A percentile compares a stretch with the other conserved stretches of the same genome.
These are phyloP conservation scores for Muscicapa comitata DNA, from an alignment of 2,797 vertebrate genomes.

Conservation along the genomic window DNA sequence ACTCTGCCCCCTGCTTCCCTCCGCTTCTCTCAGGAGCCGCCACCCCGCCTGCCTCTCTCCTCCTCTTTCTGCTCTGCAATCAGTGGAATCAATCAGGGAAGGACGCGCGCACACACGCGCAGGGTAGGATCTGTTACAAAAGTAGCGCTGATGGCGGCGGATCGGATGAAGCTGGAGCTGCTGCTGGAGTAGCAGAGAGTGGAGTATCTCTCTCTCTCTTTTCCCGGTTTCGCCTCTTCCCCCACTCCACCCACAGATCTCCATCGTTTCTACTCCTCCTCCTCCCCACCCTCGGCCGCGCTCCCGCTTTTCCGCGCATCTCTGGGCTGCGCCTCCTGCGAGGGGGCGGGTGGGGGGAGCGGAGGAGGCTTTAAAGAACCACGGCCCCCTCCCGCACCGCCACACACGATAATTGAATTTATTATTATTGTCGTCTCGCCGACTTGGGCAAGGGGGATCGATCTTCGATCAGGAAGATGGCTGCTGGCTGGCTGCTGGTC, in stretches of 20 bases:
- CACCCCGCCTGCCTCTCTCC: slow-evolving; percentile 11
- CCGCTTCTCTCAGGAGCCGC: background rate
- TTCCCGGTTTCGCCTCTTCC: background rate
- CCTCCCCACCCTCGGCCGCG: slow-evolving; percentile 35
- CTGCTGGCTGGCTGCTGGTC: slow-evolving; percentile 84
- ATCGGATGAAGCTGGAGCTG: slow-evolving; percentile 74
- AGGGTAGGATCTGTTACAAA: slow-evolving; percentile 77
- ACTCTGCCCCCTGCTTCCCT: background rate
- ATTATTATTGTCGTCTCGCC: slow-evolving; percentile 33
- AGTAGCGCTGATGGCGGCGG: slow-evolving; percentile 85
- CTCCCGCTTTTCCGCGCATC: slow-evolving; percentile 21
- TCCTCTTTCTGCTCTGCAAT: slow-evolving; percentile 37
- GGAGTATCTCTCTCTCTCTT: background rate
- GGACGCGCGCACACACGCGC: slow-evolving; percentile 1
- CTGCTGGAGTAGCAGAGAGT: slow-evolving; percentile 73
- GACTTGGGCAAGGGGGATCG: slow-evolving; percentile 51
- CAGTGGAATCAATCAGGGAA: slow-evolving; percentile 73
- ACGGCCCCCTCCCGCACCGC: background rate
- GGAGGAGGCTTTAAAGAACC: slow-evolving; percentile 52
- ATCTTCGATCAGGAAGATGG: slow-evolving; percentile 84
- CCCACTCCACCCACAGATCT: slow-evolving; percentile 48
- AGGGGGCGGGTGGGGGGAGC: slow-evolving; percentile 35
- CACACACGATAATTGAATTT: slow-evolving; percentile 25
- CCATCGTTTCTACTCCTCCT: slow-evolving; percentile 52
- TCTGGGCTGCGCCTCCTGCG: slow-evolving; percentile 43